Base-by-base conservation (phyloP, 2,797 vertebrate species). In the Cygnus olor region DNA sequence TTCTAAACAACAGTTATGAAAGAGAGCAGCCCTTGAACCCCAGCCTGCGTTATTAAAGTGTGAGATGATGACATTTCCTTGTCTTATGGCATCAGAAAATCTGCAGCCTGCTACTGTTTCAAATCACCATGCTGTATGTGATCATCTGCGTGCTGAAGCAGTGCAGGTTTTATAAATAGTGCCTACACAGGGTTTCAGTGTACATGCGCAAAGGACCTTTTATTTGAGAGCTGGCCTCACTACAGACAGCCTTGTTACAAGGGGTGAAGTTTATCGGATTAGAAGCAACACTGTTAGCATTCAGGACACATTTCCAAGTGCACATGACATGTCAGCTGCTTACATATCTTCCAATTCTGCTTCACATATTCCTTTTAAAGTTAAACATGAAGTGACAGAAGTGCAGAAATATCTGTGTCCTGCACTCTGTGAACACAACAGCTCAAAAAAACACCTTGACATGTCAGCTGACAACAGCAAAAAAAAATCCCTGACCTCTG, bases 361-460 rank as follows among this genome's bases (percentile, higher is more conserved):
- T 86, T 93, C 82, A 89, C 88, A 60, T 85, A 85, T 64, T 94
- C 93, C 65, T 95, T 96, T 96, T 92, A 86, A 85, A 94, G 77
- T 91, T 85, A 90, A 97, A 97, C 94, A 76, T 8, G 79, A 96
- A 97, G 87, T 92, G 97, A 96, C 90, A 96, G 95, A 92, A 91
- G 64, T 90, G 89, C 70, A 94, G 96, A 95, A 93, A 96, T 87
- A 91, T 66, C 93, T 83, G 16, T 51, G 88, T 91, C 94, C 91
- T 83, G 69, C 71, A 93, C 84, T 93, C 81, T 56, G 70, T 66
- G 94, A 97, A 95, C 77, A 81, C 85, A 95, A 77, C 93, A 92
- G 91, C 92, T 88, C 54, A 94, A 95, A 97, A 94, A 94, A 28
- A 4, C 34, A 81, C 94, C 94, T 72, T 89, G 90, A 94, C 64